phyloP scores from a whole-genome alignment of 2,113 vertebrate species.

The Neodontobutis hainanensis region DNA sequence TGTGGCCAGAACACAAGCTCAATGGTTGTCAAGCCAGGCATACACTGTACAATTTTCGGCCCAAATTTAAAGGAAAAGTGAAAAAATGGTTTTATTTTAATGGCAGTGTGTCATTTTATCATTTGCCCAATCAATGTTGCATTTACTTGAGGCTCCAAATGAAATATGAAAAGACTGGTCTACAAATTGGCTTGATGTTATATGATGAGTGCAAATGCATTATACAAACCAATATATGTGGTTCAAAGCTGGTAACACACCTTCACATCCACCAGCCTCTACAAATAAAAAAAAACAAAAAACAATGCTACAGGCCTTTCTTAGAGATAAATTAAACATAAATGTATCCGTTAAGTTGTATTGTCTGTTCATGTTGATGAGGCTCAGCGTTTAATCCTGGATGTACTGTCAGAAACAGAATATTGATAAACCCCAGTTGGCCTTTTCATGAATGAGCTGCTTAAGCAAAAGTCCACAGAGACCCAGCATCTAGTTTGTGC shows the following conservation, averaged over 20 bases:
- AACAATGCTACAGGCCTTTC: no score
- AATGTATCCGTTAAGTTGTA: neutral
- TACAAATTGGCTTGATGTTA: no score
- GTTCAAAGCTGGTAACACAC: constrained; percentile 29
- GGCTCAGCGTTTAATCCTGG: constrained; percentile 4
- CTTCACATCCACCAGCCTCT: no score
- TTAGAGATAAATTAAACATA: neutral
- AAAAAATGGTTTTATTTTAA: no score
- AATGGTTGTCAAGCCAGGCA: neutral
- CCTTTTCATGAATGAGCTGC: constrained; percentile 52
- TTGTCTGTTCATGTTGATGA: constrained; percentile 22
- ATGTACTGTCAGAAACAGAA: constrained; percentile 7
- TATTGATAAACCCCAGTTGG: constrained; percentile 12
- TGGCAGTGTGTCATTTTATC: no score
- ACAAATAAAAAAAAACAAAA: no score
- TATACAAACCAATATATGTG: constrained; percentile 10
- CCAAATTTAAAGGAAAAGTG: no score
- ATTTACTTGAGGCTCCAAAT: no score
- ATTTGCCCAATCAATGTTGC: no score
- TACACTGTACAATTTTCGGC: no score
- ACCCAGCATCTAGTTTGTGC: constrained; percentile 1
- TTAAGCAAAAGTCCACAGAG: constrained; percentile 17
- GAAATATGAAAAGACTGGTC: no score
- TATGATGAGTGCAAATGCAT: no score
- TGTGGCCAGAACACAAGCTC: neutral